phyloP scores from a whole-genome alignment of 2,113 vertebrate genomes.

The Manacus vitellinus region DNA sequence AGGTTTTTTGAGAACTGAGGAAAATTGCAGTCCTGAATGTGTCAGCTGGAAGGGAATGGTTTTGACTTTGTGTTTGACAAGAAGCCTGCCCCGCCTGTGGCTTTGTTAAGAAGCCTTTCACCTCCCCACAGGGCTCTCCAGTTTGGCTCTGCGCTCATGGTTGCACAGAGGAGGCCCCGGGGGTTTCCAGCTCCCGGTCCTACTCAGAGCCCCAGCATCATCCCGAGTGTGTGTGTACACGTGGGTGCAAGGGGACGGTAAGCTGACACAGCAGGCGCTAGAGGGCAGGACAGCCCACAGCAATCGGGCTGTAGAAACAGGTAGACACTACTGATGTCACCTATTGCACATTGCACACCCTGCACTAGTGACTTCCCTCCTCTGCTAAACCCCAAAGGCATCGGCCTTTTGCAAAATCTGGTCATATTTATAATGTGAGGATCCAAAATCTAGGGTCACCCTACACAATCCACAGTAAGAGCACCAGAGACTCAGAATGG shows the following conservation, averaged over 20 bases:
- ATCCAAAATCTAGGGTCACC: neutral
- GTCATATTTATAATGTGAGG: neutral
- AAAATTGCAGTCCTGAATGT: neutral
- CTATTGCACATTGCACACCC: too few species aligned
- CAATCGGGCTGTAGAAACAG: fast-evolving
- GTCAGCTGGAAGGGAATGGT: neutral
- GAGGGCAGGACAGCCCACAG: neutral
- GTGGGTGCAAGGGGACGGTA: neutral
- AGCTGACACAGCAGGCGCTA: neutral
- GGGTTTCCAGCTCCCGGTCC: neutral
- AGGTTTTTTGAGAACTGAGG: fast-evolving
- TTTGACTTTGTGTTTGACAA: neutral
- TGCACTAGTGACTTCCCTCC: neutral
- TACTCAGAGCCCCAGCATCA: neutral
- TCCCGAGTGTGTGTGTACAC: fast-evolving
- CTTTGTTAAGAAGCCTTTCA: neutral
- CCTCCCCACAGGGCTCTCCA: neutral
- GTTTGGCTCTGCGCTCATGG: neutral
- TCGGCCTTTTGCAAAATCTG: neutral
- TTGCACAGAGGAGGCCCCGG: neutral
- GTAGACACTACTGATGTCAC: fast-evolving
- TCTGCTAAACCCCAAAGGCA: neutral
- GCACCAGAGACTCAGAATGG: neutral
- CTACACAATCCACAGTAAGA: neutral
- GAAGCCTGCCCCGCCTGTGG: neutral